Base-by-base conservation (phyloP, 2,888 invertebrate genomes). In the Athrips mouffetella region DNA sequence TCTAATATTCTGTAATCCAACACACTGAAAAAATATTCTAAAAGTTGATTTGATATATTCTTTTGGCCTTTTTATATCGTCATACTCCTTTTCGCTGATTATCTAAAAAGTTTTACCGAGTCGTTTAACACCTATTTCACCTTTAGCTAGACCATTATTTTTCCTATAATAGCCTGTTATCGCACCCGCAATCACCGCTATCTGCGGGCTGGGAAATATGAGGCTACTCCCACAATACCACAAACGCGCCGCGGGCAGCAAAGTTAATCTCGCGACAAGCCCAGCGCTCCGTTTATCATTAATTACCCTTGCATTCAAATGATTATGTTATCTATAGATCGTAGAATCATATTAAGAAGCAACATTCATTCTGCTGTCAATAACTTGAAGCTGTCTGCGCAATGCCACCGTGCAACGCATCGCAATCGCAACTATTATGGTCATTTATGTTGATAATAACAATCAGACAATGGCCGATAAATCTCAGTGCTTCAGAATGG, bases 381-480 rank as follows among this genome's bases (percentile, higher is more conserved):
- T 16, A 33, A 11, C 13, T 35, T 16, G 10, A 16, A 18, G 37
- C 37, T 10, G 37, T 37, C 21, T 37, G 2, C 37, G 42, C 42
- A 42, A 29, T 15, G 18, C 18, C 29, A 16, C 29, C 42, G 20
- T 16, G 41, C 42, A 29, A 42, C 25, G 27, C 31, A 29, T 13
- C 42, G 20, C 31, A 45, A 31, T 46, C 20, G 35, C 33, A 27
- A 35, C 21, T 15, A 40, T 40, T 40, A 47, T 40, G 15, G 23
- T 23, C 27, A 39, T 39, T 47, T 47, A 8, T 47, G 42, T 18
- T 29, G 15, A 31, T 45, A 35, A 33, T 45, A 54, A 61, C 59
- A 49, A 65, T 63, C 58, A 47, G 61, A 74, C 70, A 76, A 76
- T 76, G 59, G 63, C 58, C 65, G 52, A 70, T 76, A 73, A 73